Conservation (phyloP, 2,797 vertebrate species). For the Eulemur rubriventer region DNA sequence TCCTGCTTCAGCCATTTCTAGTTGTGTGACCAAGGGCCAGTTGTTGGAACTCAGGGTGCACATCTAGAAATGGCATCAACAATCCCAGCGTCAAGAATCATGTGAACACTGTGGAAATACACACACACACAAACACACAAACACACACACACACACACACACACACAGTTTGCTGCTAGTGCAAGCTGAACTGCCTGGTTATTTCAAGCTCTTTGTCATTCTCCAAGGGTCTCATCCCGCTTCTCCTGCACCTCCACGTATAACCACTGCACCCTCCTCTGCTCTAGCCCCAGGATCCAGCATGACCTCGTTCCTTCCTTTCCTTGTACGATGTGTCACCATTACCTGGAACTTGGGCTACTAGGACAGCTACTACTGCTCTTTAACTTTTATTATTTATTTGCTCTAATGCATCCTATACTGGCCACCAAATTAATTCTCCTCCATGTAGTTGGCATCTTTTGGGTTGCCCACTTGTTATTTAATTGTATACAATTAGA, state of each 20-base stretch:
- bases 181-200: background rate
- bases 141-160: background rate
- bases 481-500: too few relatives aligned
- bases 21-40: background rate
- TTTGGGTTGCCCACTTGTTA: background rate
- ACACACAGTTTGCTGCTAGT: too few relatives aligned
- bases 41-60: too few relatives aligned
- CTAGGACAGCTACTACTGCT: fast-evolving
- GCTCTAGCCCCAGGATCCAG: fast-evolving
- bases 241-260: background rate
- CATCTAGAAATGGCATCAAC: too few relatives aligned
- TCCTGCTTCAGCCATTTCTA: too few relatives aligned
- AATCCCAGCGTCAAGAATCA: background rate
- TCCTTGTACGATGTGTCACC: fast-evolving
- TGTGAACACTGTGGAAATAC: background rate
- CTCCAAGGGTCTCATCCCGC: background rate
- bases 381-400: background rate
- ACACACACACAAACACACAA: too few relatives aligned
- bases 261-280: fast-evolving
- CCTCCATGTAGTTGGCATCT: background rate
- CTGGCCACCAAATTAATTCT: background rate
- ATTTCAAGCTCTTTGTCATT: background rate
- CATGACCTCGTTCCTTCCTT: fast-evolving
- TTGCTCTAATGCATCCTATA: background rate
- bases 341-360: background rate